Evolutionary conservation across 2,888 invertebrate genomes (phyloP), one percentile per base, ranked within the genome.

Genomic region (Dasypolia templi): DNA sequence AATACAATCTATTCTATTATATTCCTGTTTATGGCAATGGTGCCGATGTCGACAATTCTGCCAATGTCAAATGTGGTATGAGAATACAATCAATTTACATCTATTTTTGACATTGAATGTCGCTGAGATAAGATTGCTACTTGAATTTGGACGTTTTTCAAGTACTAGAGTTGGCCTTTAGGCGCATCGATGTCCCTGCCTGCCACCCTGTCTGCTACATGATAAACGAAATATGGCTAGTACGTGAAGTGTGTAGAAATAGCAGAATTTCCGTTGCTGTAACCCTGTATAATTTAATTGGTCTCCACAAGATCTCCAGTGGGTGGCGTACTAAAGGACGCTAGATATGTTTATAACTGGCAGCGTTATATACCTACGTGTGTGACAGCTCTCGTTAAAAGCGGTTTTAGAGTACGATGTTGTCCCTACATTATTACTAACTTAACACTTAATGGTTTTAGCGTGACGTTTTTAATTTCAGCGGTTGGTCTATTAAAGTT

Each of bases 261-360:
- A 59, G 9, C 6, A 35, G 17, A 32, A 29, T 1, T 22, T 66
- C 1, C 1, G 22, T n/a, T 7, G 11, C 19, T 39, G 39, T 14
- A 5, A 32, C 58, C 5, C 29, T 26, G 29, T 39, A 19, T 19
- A 17, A 71, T 56, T 44, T 46, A 56, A 66, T 71, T 29, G 12
- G 26, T 59, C 42, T 51, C 22, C 58, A n/a, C 26, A 53, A 70
- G 42, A 51, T 59, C 42, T 49, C 46, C 22, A 35, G 44, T n/a
- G 17, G 56, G 12, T 19, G 51, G 42, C 17, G 12, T 58, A 12
- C 22, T 19, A 29, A 39, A 17, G 46, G 49, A 49, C 42, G 7
- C 49, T 11, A 17, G 58, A n/a, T 68, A 72, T 55, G 67, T 49
- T 51, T 17, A 22, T 44, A 46, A 26, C 51, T 61, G 29, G 17